Percentiles rank a stretch among this genome's conserved stretches.
phyloP scores from a whole-genome alignment of 2,797 vertebrate species.

The Champsocephalus esox region DNA sequence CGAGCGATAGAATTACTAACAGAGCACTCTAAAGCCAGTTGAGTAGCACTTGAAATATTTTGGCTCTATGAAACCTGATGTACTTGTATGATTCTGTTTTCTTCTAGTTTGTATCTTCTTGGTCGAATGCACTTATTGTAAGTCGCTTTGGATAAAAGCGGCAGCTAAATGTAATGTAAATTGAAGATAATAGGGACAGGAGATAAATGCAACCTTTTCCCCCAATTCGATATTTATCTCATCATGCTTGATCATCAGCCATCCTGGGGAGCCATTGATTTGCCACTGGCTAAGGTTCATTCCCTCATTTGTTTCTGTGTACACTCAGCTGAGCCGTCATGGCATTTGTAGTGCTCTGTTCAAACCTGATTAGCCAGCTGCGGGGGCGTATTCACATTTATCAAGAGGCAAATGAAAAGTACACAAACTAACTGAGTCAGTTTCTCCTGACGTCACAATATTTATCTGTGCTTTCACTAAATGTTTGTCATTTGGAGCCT shows the following conservation, averaged over 20 bases:
- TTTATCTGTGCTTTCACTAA: no score
- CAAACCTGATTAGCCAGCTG: slow-evolving; percentile 75
- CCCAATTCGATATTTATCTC: slow-evolving; percentile 42
- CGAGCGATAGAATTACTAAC: no score
- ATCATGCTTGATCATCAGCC: slow-evolving; percentile 34
- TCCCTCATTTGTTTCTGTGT: slow-evolving; percentile 76
- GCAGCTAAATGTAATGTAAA: background rate
- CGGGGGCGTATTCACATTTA: slow-evolving; percentile 44
- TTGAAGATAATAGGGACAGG: slow-evolving; percentile 7
- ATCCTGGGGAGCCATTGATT: slow-evolving; percentile 52
- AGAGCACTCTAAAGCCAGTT: no score
- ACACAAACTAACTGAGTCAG: no score
- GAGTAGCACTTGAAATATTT: no score
- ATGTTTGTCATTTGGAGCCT: no score
- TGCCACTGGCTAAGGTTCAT: slow-evolving; percentile 57
- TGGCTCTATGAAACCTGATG: no score
- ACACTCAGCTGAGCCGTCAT: slow-evolving; percentile 73
- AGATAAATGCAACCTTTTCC: slow-evolving; percentile 48
- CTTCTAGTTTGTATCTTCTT: no score
- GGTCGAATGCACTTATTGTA: no score
- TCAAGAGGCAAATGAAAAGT: slow-evolving; percentile 33
- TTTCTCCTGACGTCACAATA: no score
- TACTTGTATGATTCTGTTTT: no score
- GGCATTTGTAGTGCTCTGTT: slow-evolving; percentile 63
- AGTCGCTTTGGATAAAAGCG: no score